phyloP scores from a whole-genome alignment of 2,888 invertebrate species.

The Mythimna albipuncta region DNA sequence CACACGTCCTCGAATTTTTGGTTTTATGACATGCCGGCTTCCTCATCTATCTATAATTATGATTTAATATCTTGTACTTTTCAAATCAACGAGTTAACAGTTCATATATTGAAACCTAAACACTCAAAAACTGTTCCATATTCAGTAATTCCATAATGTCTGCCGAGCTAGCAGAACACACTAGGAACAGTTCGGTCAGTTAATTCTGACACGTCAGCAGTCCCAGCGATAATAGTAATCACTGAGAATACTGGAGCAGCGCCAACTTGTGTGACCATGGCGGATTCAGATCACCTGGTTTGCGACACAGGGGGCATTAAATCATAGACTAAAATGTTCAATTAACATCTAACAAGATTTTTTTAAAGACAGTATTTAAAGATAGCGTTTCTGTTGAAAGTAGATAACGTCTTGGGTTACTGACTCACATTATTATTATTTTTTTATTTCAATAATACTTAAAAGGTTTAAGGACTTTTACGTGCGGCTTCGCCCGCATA shows the following conservation, averaged over 20 bases:
- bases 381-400: too few relatives aligned
- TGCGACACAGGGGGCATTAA: conserved; percentile 7
- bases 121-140: conserved; percentile 6
- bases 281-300: conserved; percentile 69
- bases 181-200: conserved; percentile 36
- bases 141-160: neutral
- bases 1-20: too few relatives aligned
- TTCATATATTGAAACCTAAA: neutral
- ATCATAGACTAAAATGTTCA: conserved; percentile 15
- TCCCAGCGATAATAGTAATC: conserved; percentile 62
- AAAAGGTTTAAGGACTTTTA: too few relatives aligned
- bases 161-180: conserved; percentile 21
- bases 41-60: too few relatives aligned
- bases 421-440: too few relatives aligned
- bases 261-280: conserved; percentile 73
- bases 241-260: conserved; percentile 69
- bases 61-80: too few relatives aligned
- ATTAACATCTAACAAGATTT: neutral
- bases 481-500: too few relatives aligned
- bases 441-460: too few relatives aligned
- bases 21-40: too few relatives aligned
- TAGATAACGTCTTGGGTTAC: too few relatives aligned
- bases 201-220: conserved; percentile 53
- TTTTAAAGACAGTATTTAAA: neutral
- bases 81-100: too few relatives aligned